Evolutionary conservation across 2,113 vertebrate genomes (phyloP), one percentile per base, ranked within the genome.

Genomic region (Platycercus adscitus): DNA sequence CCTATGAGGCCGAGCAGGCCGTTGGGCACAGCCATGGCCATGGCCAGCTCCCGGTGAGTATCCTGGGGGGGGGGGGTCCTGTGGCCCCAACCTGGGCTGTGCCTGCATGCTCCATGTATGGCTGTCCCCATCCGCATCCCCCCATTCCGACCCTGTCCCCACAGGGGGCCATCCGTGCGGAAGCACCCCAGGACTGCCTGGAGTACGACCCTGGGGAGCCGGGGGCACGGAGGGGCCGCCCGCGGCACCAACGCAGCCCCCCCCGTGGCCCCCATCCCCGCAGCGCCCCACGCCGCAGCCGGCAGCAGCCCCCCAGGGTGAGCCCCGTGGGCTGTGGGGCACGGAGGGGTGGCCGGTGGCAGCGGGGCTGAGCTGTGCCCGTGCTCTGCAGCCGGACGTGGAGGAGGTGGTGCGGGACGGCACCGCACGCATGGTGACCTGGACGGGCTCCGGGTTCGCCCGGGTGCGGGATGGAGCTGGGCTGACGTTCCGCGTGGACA

Each of bases 391-490:
- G 99, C 98, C 96, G 5, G 98, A 98, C 9, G 98, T 98, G 92
- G 98, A 98, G 64, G 88, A 91, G 5, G 93, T 98, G 14, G 92
- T 93, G 19, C 97, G 98, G 76, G 98, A 98, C 10, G 80, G 70
- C 33, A 37, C 88, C 1, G 93, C 97, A 65, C 98, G 97, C 76
- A 98, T 98, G 98, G 96, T 98, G 85, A 98, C 98, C 0, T 99
- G 98, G 98, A 98, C 98, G 0, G 99, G 98, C 33, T 97, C 88
- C 0, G 98, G 98, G 12, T 99, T 99, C 2, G 97, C 98, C 47
- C 97, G 97, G 1, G 98, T 99, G 79, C 98, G 98, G 72, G 98
- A 99, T 1, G 98, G 98, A 2, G 98, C 98, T 16, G 99, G 98
- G 21, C 97, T 99, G 73, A 98, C 98, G 65, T 99, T 99, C 93